Evolutionary conservation across 2,888 invertebrate genomes (phyloP).

Genomic region (Amaurobius ferox): DNA sequence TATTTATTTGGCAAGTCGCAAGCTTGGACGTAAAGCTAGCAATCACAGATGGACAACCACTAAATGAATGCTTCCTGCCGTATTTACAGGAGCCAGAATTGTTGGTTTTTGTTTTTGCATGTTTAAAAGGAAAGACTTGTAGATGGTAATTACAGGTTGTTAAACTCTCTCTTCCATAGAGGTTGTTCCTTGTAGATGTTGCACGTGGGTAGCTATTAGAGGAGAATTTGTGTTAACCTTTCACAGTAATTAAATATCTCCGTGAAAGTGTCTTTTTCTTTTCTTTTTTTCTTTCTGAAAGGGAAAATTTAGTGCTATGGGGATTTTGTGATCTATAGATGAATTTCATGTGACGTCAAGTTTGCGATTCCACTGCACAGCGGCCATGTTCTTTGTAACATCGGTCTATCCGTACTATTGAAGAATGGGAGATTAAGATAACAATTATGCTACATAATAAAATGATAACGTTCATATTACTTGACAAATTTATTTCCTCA

Average conservation of each 20-base stretch:
- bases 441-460: too few relatives aligned
- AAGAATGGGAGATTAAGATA: too few relatives aligned
- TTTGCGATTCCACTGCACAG: too few relatives aligned
- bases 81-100: neutral
- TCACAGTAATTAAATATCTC: neutral
- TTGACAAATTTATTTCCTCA: too few relatives aligned
- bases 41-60: neutral
- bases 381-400: too few relatives aligned
- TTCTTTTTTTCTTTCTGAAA: too few relatives aligned
- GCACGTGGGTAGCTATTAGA: neutral
- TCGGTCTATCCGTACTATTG: too few relatives aligned
- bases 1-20: constrained; percentile 1
- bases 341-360: too few relatives aligned
- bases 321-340: too few relatives aligned
- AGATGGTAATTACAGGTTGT: neutral
- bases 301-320: too few relatives aligned
- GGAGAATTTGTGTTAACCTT: neutral
- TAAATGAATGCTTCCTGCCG: neutral
- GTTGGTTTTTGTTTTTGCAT: neutral
- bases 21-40: neutral
- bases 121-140: neutral
- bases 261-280: too few relatives aligned
- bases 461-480: too few relatives aligned
- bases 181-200: neutral
- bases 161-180: neutral